These are phyloP conservation scores for Poeciliopsis presidionis DNA, from an alignment of 2,797 vertebrate genomes.

Conservation along the genomic window DNA sequence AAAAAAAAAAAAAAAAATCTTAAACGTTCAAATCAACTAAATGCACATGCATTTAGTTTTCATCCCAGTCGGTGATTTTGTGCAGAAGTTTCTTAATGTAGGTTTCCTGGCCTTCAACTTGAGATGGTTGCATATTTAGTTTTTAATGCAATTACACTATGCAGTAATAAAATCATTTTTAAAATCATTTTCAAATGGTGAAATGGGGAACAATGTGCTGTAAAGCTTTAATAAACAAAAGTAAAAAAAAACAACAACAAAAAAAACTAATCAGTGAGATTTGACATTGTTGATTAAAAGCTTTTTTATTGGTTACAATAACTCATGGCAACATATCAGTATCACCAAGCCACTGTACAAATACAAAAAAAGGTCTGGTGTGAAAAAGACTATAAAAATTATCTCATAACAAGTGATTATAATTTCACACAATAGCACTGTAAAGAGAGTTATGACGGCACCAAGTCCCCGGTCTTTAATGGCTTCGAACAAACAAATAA, in stretches of 20 bases:
- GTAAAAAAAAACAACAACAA: not conserved
- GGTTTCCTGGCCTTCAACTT: too few species aligned
- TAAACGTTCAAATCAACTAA: too few species aligned
- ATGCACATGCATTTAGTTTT: too few species aligned
- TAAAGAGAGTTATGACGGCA: conserved; percentile 87
- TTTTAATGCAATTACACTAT: not conserved
- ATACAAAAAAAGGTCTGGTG: conserved; percentile 89
- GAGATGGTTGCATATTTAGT: too few species aligned
- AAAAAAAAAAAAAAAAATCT: too few species aligned
- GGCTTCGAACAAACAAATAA: conserved; percentile 81
- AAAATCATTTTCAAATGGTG: not conserved
- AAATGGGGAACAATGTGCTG: not conserved
- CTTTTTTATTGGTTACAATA: conserved; percentile 97
- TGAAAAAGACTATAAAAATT: conserved; percentile 90
- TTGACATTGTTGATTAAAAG: conserved; percentile 87
- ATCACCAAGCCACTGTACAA: conserved; percentile 98
- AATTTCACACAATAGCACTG: conserved; percentile 90
- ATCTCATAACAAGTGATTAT: conserved; percentile 89
- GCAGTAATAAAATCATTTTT: not conserved
- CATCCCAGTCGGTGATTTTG: too few species aligned
- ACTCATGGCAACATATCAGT: conserved; percentile 92
- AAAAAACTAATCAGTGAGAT: conserved; percentile 1
- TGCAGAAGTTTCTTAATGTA: too few species aligned
- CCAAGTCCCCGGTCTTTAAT: conserved; percentile 87
- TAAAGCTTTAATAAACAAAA: not conserved